Conservation (phyloP, 1,140 invertebrate genomes). For the Camponotus vicinus region DNA sequence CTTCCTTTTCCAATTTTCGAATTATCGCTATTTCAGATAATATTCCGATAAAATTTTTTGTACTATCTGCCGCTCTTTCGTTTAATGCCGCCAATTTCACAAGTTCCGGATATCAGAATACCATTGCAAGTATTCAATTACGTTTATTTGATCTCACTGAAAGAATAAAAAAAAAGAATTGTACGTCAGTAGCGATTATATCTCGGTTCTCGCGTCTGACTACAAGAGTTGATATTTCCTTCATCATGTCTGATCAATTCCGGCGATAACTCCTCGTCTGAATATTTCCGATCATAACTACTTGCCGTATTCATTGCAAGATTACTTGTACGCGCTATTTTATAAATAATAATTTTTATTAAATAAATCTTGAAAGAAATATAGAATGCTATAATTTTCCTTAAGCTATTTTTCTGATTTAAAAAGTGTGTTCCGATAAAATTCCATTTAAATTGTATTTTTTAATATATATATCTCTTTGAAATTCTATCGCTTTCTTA, state of each 20-base stretch:
- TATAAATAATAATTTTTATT: not conserved
- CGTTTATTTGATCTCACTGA: not conserved
- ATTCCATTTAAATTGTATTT: not conserved
- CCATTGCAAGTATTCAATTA: conserved; percentile 3
- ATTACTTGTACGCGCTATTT: not conserved
- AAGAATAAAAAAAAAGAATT: not conserved
- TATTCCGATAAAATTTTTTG: not conserved
- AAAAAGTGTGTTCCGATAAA: not conserved
- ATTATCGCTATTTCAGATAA: not conserved
- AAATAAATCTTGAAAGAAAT: not conserved
- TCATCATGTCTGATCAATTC: not conserved
- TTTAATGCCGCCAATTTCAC: not conserved
- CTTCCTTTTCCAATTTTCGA: not conserved
- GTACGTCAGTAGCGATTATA: not conserved
- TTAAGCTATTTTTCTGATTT: not conserved
- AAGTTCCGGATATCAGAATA: not conserved
- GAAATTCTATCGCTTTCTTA: not conserved
- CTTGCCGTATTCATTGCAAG: not conserved
- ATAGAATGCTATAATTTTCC: not conserved
- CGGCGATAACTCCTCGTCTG: not conserved
- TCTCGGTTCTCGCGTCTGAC: not conserved
- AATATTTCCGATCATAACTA: not conserved
- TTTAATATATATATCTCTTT: not conserved
- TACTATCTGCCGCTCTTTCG: not conserved
- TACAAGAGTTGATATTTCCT: not conserved